These are phyloP conservation scores for Melanotaenia duboulayi DNA, from an alignment of 2,113 vertebrate species.

Conservation along the genomic window DNA sequence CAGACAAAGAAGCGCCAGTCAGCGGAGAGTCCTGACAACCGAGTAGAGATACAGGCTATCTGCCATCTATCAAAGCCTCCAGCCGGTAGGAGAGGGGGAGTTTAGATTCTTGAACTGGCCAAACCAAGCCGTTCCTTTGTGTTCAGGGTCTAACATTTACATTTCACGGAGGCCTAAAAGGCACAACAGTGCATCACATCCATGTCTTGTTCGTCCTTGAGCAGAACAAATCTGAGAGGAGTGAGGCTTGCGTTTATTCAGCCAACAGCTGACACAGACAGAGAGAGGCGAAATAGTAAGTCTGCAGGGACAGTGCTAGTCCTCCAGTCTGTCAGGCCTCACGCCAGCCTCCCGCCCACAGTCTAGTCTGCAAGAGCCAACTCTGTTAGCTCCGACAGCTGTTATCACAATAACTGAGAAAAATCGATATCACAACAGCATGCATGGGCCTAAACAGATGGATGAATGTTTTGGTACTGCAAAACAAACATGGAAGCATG, in stretches of 20 bases:
- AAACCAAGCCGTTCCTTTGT: slow-evolving; percentile 31
- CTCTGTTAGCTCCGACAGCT: slow-evolving; percentile 61
- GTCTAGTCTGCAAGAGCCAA: slow-evolving; percentile 47
- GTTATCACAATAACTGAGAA: slow-evolving; percentile 68
- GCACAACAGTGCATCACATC: slow-evolving; percentile 27
- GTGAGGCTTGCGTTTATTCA: slow-evolving; percentile 53
- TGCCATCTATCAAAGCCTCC: slow-evolving; percentile 28
- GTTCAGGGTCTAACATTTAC: slow-evolving; percentile 39
- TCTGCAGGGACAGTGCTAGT: slow-evolving; percentile 41
- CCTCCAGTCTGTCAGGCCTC: slow-evolving; percentile 48
- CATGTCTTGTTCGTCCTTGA: slow-evolving; percentile 50
- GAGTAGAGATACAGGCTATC: slow-evolving; percentile 35
- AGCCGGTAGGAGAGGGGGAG: not conserved
- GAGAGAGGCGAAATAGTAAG: slow-evolving; percentile 23
- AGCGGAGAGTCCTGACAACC: slow-evolving; percentile 41
- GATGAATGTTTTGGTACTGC: not conserved
- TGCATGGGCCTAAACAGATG: slow-evolving; percentile 33
- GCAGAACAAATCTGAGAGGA: slow-evolving; percentile 37
- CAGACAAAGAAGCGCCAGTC: slow-evolving; percentile 54
- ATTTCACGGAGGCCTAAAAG: slow-evolving; percentile 20
- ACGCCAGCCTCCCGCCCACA: slow-evolving; percentile 51
- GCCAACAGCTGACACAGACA: slow-evolving; percentile 45
- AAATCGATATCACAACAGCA: slow-evolving; percentile 66
- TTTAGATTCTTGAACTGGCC: slow-evolving; percentile 12
- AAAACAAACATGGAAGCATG: slow-evolving; percentile 3